Evolutionary conservation across 2,797 vertebrate species (phyloP), one percentile per base, ranked within the genome.

Genomic region (Crenuchus spilurus): DNA sequence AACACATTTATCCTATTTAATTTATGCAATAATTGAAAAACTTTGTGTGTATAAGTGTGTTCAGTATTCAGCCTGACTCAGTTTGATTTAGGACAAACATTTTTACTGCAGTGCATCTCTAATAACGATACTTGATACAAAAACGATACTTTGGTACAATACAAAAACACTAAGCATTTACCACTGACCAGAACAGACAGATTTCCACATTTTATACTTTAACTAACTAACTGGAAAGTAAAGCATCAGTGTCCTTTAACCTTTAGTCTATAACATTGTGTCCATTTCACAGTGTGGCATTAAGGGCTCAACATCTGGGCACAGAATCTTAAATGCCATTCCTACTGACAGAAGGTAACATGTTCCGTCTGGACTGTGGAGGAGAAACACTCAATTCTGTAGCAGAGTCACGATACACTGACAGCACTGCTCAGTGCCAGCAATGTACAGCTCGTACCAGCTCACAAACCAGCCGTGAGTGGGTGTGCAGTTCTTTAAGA

Each of bases 401-500:
- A 63, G 22, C 72, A 58, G 16, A 31, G 55, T 58, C 31, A 58
- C 55, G 55, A 67, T 39, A 39, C 14, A 46, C 33, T 31, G 28
- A 22, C 22, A 42, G 30, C 39, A 13, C 28, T 31, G 55, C 54
- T 41, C 26, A 31, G 48, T 58, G 44, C 14, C 28, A 64, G 67
- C 60, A 30, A 52, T 35, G 39, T 31, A 58, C 74, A 64, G 13
- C 67, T 76, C 49, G 6, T 37, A 70, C 49, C 31, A 24, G 44
- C 74, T 75, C 37, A 33, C 35, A 69, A 75, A 75, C 60, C 74
- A 76, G 67, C 58, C 67, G 39, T 65, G 74, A 64, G 74, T 76
- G 74, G 74, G 74, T 35, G 74, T 70, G 24, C 30, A 58, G 58
- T 49, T 76, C 69, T 70, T 57, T 52, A 42, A 76, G 51, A 70